Percentiles rank a stretch among this genome's conserved stretches.
Conservation (phyloP, 2,113 vertebrate genomes). For the Myotis davidii region DNA sequence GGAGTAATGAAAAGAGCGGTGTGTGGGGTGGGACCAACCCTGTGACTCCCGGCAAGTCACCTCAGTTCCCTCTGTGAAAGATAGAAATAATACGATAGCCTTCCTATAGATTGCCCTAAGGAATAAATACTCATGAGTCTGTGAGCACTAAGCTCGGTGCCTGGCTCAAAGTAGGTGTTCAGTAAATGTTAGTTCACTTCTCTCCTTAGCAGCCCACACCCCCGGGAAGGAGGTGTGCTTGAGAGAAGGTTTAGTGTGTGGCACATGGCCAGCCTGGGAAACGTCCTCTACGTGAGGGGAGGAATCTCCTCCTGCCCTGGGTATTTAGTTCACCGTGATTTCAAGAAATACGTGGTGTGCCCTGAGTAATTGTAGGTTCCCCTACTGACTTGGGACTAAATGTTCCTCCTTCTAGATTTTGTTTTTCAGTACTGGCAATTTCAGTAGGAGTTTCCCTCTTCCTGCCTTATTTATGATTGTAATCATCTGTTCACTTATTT, state of each 20-base stretch:
- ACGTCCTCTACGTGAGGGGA: not conserved
- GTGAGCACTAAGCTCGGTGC: not conserved
- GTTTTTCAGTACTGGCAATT: conserved; percentile 9
- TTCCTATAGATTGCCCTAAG: not conserved
- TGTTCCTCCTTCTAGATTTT: conserved; percentile 55
- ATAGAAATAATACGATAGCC: not conserved
- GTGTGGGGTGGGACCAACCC: not conserved
- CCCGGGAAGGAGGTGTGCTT: not conserved
- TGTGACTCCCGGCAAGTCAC: not conserved
- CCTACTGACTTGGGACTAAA: conserved; percentile 48
- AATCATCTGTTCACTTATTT: not conserved
- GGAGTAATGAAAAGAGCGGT: not conserved
- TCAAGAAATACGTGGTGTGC: conserved; percentile 9
- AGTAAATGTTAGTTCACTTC: not conserved
- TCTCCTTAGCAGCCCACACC: not conserved
- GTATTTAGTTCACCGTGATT: conserved; percentile 48
- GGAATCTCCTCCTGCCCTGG: not conserved
- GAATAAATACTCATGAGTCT: not conserved
- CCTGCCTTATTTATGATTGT: conserved; percentile 8
- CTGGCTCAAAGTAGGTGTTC: not conserved
- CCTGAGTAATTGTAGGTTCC: conserved; percentile 63
- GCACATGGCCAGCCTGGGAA: not conserved
- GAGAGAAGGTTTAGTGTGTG: not conserved
- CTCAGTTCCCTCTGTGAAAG: not conserved
- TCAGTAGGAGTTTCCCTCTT: conserved; percentile 45